Conservation (phyloP, 2,888 invertebrate species). For the Belgica antarctica region DNA sequence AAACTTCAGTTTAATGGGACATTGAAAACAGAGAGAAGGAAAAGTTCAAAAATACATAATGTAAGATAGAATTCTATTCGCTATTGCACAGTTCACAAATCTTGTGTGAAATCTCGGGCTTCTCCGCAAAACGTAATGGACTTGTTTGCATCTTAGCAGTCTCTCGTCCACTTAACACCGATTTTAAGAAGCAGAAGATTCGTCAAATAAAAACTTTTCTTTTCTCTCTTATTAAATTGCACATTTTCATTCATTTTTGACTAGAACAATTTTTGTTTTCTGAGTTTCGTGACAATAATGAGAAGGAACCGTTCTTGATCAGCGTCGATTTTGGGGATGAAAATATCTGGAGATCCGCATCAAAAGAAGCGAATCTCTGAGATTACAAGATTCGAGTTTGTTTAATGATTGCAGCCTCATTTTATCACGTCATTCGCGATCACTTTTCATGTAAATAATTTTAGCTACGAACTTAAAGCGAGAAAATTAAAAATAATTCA, state of each 20-base stretch:
- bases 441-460: background rate
- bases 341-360: background rate
- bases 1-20: background rate
- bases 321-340: background rate
- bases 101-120: background rate
- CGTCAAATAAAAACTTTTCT: background rate
- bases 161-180: background rate
- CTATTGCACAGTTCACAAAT: constrained; percentile 3
- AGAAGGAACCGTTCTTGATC: background rate
- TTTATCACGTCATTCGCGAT: constrained; percentile 8
- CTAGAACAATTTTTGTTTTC: constrained; percentile 35
- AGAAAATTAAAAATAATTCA: background rate
- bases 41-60: constrained; percentile 4
- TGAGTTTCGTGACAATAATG: background rate
- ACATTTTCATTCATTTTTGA: constrained; percentile 41
- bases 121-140: too few species aligned
- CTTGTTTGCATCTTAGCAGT: background rate
- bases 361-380: constrained; percentile 5
- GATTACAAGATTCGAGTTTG: too few species aligned
- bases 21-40: background rate
- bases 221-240: constrained; percentile 34
- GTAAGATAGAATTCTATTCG: background rate
- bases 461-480: constrained; percentile 22
- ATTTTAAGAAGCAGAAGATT: too few species aligned
- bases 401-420: constrained; percentile 20